Evolutionary conservation across 2,888 invertebrate genomes (phyloP), one percentile per base, ranked within the genome.

Genomic region (Apodemia zela): DNA sequence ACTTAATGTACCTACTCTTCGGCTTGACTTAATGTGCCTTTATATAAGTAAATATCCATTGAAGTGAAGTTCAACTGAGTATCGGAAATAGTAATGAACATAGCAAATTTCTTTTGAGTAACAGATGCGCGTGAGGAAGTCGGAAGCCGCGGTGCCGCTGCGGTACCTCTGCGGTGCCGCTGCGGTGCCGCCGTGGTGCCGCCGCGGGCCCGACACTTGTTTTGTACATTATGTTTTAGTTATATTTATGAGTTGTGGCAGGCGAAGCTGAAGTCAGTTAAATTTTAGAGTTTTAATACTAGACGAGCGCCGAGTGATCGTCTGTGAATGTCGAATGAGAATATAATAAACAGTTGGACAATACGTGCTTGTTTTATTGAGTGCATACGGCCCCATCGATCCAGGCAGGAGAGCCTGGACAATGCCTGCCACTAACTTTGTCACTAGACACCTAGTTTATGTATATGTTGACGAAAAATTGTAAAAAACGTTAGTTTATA

Each of bases 271-370:
- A 21, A 21, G 18, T 18, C 49, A 42, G 51, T 51, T 51, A 51
- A 21, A 54, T 25, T 42, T 18, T 25, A 54, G 21, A 54, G 11
- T 54, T 54, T 54, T 21, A 13, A 21, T 11, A 21, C 11, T 21
- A 21, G 54, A 54, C 54, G 21, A 25, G 21, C 13, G 8, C 61
- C 61, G 54, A 62, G 42, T 57, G 62, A 62, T 42, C 57, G 57
- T 62, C 38, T 62, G 42, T 42, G 29, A 62, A 62, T 54, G 62
- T 62, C 38, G 54, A 62, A 62, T 57, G 57, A 59, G 59, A 75
- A 81, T 81, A 76, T 74, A 84, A 85, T 87, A 86, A 85, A 87
- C 81, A 84, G 84, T 87, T 87, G 86, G 87, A 88, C 88, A 88
- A 87, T 87, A 87, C 49, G n/a, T 47, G 18, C 13, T 18, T 10